These are phyloP conservation scores for Dendrolimus houi DNA, from an alignment of 2,888 invertebrate genomes.

Conservation along the genomic window DNA sequence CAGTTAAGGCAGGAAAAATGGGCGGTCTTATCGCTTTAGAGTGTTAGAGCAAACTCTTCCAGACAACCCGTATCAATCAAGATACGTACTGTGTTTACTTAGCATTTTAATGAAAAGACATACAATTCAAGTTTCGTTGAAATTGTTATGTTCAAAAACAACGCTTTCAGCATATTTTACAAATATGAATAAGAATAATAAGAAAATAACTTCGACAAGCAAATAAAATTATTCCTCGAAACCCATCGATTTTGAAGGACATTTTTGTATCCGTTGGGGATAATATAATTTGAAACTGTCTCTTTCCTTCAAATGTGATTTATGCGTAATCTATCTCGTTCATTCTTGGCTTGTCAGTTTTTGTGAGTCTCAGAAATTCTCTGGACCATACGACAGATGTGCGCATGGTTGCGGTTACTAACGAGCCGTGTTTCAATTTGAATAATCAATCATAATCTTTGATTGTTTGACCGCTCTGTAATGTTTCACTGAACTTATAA, in stretches of 20 bases:
- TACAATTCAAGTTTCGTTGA: too few species aligned
- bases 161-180: too few species aligned
- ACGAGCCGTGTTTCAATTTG: constrained; percentile 68
- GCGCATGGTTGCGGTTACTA: constrained; percentile 67
- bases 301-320: constrained; percentile 24
- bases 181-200: too few species aligned
- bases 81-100: too few species aligned
- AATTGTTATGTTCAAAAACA: too few species aligned
- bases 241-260: constrained; percentile 44
- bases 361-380: constrained; percentile 65
- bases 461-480: constrained; percentile 58
- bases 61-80: too few species aligned
- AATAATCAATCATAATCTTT: constrained; percentile 70
- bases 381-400: constrained; percentile 70
- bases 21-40: too few species aligned
- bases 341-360: constrained; percentile 51
- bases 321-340: constrained; percentile 38
- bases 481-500: neutral
- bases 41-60: too few species aligned
- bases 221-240: constrained; percentile 29
- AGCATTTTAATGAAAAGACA: too few species aligned
- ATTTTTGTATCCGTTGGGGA: constrained; percentile 37
- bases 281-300: constrained; percentile 40
- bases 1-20: too few species aligned
- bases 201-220: constrained; percentile 9